Conservation (phyloP, 2,113 vertebrate species). For the Cynopterus brachyotis region DNA sequence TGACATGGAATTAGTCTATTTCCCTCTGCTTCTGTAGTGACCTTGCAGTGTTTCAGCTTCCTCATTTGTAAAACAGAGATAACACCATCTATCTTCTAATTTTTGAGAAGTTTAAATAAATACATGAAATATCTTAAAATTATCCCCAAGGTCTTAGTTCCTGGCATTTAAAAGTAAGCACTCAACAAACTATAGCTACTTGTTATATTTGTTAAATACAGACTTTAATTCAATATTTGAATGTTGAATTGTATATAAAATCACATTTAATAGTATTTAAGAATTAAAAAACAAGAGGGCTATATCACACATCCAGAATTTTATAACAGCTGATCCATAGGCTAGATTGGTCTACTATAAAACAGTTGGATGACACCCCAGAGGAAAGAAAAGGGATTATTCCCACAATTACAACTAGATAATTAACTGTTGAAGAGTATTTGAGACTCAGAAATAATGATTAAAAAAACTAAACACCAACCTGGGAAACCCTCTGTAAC, state of each 20-base stretch:
- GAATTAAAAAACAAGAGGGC: constrained; percentile 9
- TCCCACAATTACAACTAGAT: background rate
- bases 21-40: background rate
- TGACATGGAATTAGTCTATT: background rate
- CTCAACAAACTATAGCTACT: background rate
- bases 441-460: constrained; percentile 9
- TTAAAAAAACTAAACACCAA: constrained; percentile 42
- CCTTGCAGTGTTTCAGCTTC: background rate
- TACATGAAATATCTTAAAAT: background rate
- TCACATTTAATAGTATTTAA: constrained; percentile 1
- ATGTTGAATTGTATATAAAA: background rate
- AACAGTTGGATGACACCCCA: background rate
- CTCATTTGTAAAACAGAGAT: constrained; percentile 10
- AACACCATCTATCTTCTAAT: background rate
- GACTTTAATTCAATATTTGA: constrained; percentile 25
- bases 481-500: background rate
- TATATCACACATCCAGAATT: constrained; percentile 17
- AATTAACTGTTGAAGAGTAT: constrained; percentile 31
- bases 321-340: background rate
- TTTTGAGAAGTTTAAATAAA: background rate
- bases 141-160: background rate
- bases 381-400: background rate
- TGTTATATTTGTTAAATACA: constrained; percentile 8
- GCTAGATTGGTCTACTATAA: background rate
- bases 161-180: background rate